phyloP scores from a whole-genome alignment of 1,140 invertebrate genomes.

The Polyergus mexicanus region DNA sequence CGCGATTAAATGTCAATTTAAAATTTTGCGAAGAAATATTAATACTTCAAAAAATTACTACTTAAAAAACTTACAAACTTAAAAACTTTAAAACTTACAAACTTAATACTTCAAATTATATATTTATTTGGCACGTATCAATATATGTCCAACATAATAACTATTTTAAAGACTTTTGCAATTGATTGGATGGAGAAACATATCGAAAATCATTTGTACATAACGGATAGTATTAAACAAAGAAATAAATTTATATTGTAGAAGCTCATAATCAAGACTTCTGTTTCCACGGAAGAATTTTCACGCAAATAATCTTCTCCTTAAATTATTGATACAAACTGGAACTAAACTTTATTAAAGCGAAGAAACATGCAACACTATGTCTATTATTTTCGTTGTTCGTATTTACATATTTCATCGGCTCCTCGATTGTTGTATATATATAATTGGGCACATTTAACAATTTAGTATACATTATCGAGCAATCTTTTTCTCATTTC shows the following conservation, averaged over 20 bases:
- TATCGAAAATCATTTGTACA: constrained; percentile 3
- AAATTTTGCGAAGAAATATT: constrained; percentile 18
- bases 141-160: constrained; percentile 18
- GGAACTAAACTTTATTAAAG: constrained; percentile 2
- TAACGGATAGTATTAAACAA: neutral
- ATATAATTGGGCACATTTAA: neutral
- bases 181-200: constrained; percentile 8
- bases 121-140: constrained; percentile 53
- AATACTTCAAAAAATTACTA: constrained; percentile 25
- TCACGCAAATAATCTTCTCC: neutral
- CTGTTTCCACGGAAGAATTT: neutral
- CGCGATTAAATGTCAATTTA: neutral
- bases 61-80: too few species aligned
- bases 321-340: neutral
- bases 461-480: constrained; percentile 5
- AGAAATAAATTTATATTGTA: neutral
- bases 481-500: constrained; percentile 36
- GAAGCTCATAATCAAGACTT: constrained; percentile 52
- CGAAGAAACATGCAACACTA: neutral
- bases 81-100: too few species aligned
- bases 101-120: constrained; percentile 13
- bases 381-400: constrained; percentile 42
- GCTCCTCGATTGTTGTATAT: neutral
- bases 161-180: constrained; percentile 14
- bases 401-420: constrained; percentile 32